These are phyloP conservation scores for Acanthacorydalis orientalis DNA, from an alignment of 2,888 invertebrate species.

Conservation along the genomic window DNA sequence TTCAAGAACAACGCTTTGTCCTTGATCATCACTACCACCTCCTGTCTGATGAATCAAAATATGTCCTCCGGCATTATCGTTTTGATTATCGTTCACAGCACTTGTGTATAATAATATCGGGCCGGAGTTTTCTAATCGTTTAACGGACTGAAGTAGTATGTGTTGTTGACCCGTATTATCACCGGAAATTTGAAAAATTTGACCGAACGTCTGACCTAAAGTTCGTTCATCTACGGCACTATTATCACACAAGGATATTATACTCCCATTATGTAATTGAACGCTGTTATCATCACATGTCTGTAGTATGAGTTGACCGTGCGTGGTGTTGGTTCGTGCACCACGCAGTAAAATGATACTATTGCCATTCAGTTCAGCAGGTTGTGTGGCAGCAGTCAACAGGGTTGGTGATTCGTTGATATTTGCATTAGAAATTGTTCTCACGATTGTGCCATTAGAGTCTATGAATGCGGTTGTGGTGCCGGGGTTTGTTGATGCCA, in stretches of 20 bases:
- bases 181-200: constrained; percentile 16
- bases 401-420: constrained; percentile 3
- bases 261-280: constrained; percentile 3
- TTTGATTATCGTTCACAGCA: background rate
- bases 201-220: constrained; percentile 8
- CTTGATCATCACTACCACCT: background rate
- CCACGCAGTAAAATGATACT: constrained; percentile 22
- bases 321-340: constrained; percentile 18
- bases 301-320: constrained; percentile 9
- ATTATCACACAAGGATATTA: background rate
- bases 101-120: constrained; percentile 19
- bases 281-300: constrained; percentile 5
- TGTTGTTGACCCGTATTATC: constrained; percentile 20
- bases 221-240: background rate
- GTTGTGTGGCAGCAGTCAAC: background rate
- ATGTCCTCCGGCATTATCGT: background rate
- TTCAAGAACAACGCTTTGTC: background rate
- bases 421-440: constrained; percentile 15
- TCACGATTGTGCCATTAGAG: constrained; percentile 18
- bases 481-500: constrained; percentile 15
- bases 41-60: too few species aligned
- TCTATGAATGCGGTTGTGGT: constrained; percentile 11
- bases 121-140: constrained; percentile 19
- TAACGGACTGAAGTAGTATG: constrained; percentile 24
- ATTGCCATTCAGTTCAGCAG: constrained; percentile 18